These are phyloP conservation scores for Mastomys natalensis DNA, from an alignment of 2,113 vertebrate genomes.

Conservation along the genomic window DNA sequence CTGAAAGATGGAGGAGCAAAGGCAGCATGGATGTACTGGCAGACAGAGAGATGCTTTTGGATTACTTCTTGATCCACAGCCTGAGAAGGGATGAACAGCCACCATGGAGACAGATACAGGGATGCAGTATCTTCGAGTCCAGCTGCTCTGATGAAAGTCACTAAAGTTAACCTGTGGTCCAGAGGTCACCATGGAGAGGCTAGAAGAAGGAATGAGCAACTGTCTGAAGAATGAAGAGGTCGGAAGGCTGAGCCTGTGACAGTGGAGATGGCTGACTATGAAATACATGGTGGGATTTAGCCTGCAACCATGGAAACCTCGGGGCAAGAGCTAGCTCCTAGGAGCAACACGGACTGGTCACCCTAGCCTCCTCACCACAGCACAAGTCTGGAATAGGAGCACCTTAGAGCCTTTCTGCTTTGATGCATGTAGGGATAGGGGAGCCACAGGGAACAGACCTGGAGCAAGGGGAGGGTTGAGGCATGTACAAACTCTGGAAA, in stretches of 20 bases:
- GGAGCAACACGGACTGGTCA: neutral
- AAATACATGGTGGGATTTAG: accelerated
- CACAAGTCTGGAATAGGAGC: neutral
- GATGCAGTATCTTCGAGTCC: neutral
- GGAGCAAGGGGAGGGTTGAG: too few species aligned
- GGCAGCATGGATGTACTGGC: neutral
- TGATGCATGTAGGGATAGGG: neutral
- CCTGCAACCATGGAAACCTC: neutral
- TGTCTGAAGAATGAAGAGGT: neutral
- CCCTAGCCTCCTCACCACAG: neutral
- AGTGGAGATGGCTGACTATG: neutral
- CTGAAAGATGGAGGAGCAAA: neutral
- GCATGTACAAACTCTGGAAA: too few species aligned
- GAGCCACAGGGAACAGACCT: too few species aligned
- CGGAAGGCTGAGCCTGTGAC: neutral
- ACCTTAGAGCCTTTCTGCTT: neutral
- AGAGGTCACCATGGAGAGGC: neutral
- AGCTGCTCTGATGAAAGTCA: neutral
- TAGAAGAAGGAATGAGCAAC: neutral
- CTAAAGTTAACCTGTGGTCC: neutral
- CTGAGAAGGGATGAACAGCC: neutral
- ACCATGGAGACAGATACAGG: neutral
- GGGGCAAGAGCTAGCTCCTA: neutral
- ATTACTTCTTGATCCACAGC: neutral
- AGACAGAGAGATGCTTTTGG: neutral